These are phyloP conservation scores for Nowickia ferox DNA, from an alignment of 2,888 invertebrate species.

Conservation along the genomic window DNA sequence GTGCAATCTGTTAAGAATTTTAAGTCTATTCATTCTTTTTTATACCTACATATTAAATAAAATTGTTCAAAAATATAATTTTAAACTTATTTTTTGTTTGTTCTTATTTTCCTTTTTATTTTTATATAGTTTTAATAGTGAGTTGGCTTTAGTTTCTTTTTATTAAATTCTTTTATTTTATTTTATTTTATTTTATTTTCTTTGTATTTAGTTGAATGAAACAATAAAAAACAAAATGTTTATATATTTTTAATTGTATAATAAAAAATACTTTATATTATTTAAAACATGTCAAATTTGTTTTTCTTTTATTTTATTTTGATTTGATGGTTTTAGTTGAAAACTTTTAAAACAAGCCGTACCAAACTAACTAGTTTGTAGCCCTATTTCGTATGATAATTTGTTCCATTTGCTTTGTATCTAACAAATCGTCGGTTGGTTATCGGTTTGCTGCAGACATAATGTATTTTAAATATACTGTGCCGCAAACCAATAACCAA, in stretches of 20 bases:
- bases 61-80: constrained; percentile 62
- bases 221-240: constrained; percentile 54
- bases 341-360: neutral
- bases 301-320: constrained; percentile 51
- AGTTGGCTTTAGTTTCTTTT: constrained; percentile 61
- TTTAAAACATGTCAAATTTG: constrained; percentile 55
- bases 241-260: constrained; percentile 69
- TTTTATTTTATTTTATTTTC: constrained; percentile 50
- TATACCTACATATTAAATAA: constrained; percentile 41
- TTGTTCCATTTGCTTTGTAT: too few relatives aligned
- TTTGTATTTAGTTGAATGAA: constrained; percentile 55
- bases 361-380: too few relatives aligned
- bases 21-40: constrained; percentile 56
- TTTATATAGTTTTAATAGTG: constrained; percentile 44
- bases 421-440: too few relatives aligned
- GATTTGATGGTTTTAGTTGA: constrained; percentile 3
- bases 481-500: too few relatives aligned
- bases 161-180: neutral
- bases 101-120: constrained; percentile 38
- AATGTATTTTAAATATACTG: too few relatives aligned
- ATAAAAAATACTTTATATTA: constrained; percentile 71
- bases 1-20: constrained; percentile 71
- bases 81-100: constrained; percentile 53
- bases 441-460: too few relatives aligned
- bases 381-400: too few relatives aligned